Evolutionary conservation across 2,797 vertebrate species (phyloP), one percentile per base, ranked within the genome.

Genomic region (Oryzias sinensis): DNA sequence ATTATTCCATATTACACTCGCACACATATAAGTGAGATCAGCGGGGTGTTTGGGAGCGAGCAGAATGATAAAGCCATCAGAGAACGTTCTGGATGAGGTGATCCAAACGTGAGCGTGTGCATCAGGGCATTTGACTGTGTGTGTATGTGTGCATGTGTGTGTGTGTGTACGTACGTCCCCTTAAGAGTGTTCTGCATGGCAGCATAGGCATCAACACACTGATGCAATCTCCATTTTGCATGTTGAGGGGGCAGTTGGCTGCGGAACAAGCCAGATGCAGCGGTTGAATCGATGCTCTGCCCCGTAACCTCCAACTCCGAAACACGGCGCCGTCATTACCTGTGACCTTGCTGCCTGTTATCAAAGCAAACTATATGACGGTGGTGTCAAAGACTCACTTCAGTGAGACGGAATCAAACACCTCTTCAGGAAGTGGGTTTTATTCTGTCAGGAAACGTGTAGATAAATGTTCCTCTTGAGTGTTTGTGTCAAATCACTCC

Each of bases 281-380:
- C 90, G 90, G 93, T 95, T 94, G 95, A 95, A 95, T 95, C 93
- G 93, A 90, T 90, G 91, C 91, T 91, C 89, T 89, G 43, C 53
- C 56, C 59, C 52, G 73, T 89, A 90, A 91, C 88, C 88, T 92
- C 85, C 82, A 85, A 83, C 73, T 81, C 77, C 77, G 87, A 86
- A 87, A 68, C 58, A 61, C 37, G 25, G n/a, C 9, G 14, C 18
- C 24, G 44, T 70, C 49, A 56, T 53, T 58, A 57, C 37, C 55
- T 51, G 11, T 67, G 73, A 78, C 71, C 76, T 81, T 81, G 72
- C 44, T 59, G 65, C 54, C 56, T 8, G 13, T 52, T 50, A 45
- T 2, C 18, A 16, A 22, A 20, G 15, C 49, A 27, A 45, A 16
- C 53, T 37, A 11, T 37, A 37, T 37, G 33, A 37, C 9, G 11